Conservation (phyloP, 1,140 invertebrate genomes). For the Littorina saxatilis region DNA sequence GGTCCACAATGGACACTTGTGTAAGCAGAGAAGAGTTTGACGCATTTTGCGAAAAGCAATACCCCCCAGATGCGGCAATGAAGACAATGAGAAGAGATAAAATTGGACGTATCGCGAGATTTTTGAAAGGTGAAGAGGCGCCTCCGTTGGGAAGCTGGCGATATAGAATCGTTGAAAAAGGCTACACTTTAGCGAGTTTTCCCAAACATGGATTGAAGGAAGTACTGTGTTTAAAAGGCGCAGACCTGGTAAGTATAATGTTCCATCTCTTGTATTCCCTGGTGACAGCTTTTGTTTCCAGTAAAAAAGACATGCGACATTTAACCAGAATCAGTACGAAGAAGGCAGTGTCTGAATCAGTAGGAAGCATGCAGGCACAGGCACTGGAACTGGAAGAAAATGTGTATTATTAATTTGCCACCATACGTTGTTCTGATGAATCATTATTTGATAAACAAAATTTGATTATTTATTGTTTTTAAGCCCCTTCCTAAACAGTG, state of each 20-base stretch:
- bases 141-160: conserved; percentile 9
- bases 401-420: too few species aligned
- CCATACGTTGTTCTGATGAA: too few species aligned
- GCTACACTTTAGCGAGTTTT: not conserved
- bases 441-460: too few species aligned
- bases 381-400: too few species aligned
- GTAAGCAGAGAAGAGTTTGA: not conserved
- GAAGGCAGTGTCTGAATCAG: too few species aligned
- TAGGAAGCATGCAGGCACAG: too few species aligned
- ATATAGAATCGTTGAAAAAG: not conserved
- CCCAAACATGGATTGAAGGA: not conserved
- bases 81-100: not conserved
- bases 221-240: not conserved
- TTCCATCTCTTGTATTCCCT: not conserved
- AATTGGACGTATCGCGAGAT: not conserved
- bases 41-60: conserved; percentile 4
- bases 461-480: too few species aligned
- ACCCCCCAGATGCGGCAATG: not conserved
- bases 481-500: too few species aligned
- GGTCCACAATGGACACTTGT: not conserved
- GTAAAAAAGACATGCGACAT: not conserved
- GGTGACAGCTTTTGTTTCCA: not conserved
- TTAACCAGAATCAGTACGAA: too few species aligned
- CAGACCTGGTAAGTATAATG: not conserved
- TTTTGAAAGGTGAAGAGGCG: not conserved